A percentile compares a stretch with the other conserved stretches of the same genome.
Evolutionary conservation across 2,113 vertebrate genomes (phyloP).

Genomic region (Naja naja): DNA sequence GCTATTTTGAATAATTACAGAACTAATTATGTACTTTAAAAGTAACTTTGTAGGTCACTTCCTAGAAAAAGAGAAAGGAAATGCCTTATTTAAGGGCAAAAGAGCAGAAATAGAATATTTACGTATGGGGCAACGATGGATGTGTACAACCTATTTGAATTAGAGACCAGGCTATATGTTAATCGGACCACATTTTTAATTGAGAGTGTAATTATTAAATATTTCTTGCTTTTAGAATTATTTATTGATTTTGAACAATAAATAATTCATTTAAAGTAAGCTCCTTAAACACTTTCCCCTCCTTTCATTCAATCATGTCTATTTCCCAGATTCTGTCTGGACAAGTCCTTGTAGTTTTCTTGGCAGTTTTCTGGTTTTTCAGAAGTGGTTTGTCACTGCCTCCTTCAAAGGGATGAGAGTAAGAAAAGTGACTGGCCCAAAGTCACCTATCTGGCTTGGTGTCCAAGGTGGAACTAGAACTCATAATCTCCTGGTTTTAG

Average conservation of each 20-base stretch:
- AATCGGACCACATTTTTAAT: neutral
- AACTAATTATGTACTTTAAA: conserved; percentile 7
- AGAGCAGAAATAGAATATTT: neutral
- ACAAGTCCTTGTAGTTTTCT: neutral
- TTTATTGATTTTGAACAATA: neutral
- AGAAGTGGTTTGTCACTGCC: neutral
- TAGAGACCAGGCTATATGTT: neutral
- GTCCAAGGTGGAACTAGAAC: neutral
- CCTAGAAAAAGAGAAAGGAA: neutral
- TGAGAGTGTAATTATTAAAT: neutral
- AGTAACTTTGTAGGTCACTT: conserved; percentile 4
- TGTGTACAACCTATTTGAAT: neutral
- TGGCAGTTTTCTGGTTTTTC: neutral
- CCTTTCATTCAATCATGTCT: neutral
- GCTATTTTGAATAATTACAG: conserved; percentile 1
- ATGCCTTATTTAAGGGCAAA: conserved; percentile 14
- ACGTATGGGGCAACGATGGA: neutral
- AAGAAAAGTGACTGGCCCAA: neutral
- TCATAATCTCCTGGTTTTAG: neutral
- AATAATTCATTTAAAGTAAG: neutral
- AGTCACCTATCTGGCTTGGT: neutral
- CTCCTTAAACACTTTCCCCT: neutral
- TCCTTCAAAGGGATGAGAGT: neutral
- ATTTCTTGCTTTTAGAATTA: neutral
- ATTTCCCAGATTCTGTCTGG: neutral